Evolutionary conservation across 2,797 vertebrate species (phyloP), one percentile per base, ranked within the genome.

Genomic region (Rhinatrema bivittatum): DNA sequence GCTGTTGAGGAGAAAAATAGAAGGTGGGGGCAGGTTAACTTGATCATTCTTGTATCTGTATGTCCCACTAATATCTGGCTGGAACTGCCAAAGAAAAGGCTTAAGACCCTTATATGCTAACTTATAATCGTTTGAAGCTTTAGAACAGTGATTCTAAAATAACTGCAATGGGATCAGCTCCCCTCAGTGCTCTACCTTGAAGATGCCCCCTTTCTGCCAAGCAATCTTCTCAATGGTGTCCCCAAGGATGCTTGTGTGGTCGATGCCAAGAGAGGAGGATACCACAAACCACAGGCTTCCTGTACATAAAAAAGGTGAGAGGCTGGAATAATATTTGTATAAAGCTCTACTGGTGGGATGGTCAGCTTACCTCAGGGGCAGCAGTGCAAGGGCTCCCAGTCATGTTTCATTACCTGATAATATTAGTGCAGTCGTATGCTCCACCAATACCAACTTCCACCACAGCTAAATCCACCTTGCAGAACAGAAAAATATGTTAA

Each of bases 121-220:
- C n/a, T n/a, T n/a, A n/a, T n/a, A n/a, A n/a, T n/a, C n/a, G n/a
- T n/a, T n/a, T n/a, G n/a, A n/a, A n/a, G n/a, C n/a, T n/a, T n/a
- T n/a, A n/a, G n/a, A n/a, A n/a, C n/a, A n/a, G n/a, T n/a, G n/a
- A n/a, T n/a, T n/a, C n/a, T n/a, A n/a, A n/a, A n/a, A n/a, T n/a
- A n/a, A n/a, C n/a, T n/a, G n/a, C n/a, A n/a, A n/a, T n/a, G n/a
- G n/a, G n/a, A n/a, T n/a, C n/a, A n/a, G n/a, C n/a, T n/a, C n/a
- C n/a, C n/a, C n/a, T n/a, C n/a, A n/a, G n/a, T n/a, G n/a, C 3
- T 25, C 46, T 62, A 97, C 95, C 91, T 98, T 98, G 63, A 98
- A 98, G 68, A 98, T 98, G 29, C 95, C 95, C 5, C 86, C 94
- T 64, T 98, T 98, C 55, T 98, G 94, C 95, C 95, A 98, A 2